These are phyloP conservation scores for Drosophila paramelanica DNA, from an alignment of 2,888 invertebrate species.

Conservation along the genomic window DNA sequence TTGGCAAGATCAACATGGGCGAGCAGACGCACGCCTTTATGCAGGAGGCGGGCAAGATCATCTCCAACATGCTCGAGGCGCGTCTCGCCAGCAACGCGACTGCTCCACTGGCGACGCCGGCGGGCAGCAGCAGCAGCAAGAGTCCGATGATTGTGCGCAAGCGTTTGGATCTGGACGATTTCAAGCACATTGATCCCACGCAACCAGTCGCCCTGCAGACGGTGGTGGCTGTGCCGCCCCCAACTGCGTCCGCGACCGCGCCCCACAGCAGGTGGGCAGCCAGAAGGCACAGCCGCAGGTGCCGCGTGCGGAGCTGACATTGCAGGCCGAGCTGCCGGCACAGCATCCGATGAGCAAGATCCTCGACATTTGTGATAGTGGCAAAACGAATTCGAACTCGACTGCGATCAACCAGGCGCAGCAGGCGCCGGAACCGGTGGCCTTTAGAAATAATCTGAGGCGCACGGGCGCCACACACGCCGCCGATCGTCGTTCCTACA, in stretches of 20 bases:
- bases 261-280: slow-evolving; percentile 4
- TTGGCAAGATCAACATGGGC: slow-evolving; percentile 81
- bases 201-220: slow-evolving; percentile 79
- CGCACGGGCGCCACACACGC: slow-evolving; percentile 82
- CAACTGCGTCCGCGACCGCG: slow-evolving; percentile 5
- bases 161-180: slow-evolving; percentile 82
- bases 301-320: slow-evolving; percentile 43
- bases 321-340: slow-evolving; percentile 60
- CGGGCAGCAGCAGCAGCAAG: slow-evolving; percentile 77
- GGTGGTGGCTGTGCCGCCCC: slow-evolving; percentile 62
- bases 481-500: slow-evolving; percentile 84
- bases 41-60: slow-evolving; percentile 84
- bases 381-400: slow-evolving; percentile 27
- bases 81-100: slow-evolving; percentile 65
- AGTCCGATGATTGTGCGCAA: slow-evolving; percentile 83
- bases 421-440: slow-evolving; percentile 55
- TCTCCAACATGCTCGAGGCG: slow-evolving; percentile 84
- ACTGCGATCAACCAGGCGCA: slow-evolving; percentile 6
- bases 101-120: slow-evolving; percentile 23
- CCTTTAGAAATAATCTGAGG: slow-evolving; percentile 78
- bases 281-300: slow-evolving; percentile 57
- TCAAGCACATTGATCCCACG: slow-evolving; percentile 81
- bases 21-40: slow-evolving; percentile 82
- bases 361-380: slow-evolving; percentile 83
- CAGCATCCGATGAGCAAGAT: slow-evolving; percentile 83